A percentile compares a stretch with the other conserved stretches of the same genome.
Conservation (phyloP, 1,140 invertebrate genomes). For the Drosophila orosa region DNA sequence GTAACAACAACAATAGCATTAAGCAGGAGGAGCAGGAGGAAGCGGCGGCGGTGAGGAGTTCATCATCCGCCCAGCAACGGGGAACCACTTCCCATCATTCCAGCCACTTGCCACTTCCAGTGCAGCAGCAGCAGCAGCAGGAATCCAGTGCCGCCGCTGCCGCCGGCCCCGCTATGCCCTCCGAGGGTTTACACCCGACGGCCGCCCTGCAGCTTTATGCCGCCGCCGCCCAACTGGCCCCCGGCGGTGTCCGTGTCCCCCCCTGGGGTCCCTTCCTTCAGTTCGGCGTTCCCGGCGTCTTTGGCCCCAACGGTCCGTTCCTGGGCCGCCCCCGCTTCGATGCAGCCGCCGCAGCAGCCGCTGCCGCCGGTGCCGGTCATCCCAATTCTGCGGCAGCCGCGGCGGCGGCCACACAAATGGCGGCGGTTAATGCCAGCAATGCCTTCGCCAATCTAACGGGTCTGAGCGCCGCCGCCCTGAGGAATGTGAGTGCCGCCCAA, state of each 20-base stretch:
- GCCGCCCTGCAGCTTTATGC: constrained; percentile 86
- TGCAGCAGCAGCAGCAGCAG: too few relatives aligned
- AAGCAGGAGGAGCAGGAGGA: constrained; percentile 45
- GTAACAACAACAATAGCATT: constrained; percentile 10
- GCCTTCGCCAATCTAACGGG: constrained; percentile 83
- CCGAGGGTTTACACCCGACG: constrained; percentile 85
- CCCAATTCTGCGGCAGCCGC: constrained; percentile 66
- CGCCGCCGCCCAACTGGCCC: constrained; percentile 86
- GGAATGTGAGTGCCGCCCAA: constrained; percentile 78
- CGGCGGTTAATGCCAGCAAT: constrained; percentile 80
- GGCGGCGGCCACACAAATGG: constrained; percentile 75
- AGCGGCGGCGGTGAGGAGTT: constrained; percentile 20
- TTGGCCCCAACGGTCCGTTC: constrained; percentile 81
- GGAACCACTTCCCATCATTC: background rate
- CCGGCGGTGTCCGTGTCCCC: constrained; percentile 85
- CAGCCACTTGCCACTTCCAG: constrained; percentile 7
- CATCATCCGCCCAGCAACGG: constrained; percentile 18
- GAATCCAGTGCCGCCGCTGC: constrained; percentile 11
- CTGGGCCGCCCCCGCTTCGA: constrained; percentile 76
- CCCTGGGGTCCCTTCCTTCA: constrained; percentile 85
- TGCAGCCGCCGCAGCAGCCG: constrained; percentile 37
- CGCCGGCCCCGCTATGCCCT: constrained; percentile 63
- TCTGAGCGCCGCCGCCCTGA: constrained; percentile 76
- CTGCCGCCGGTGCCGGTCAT: constrained; percentile 44
- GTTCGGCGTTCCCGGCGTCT: constrained; percentile 85